These are phyloP conservation scores for Monodelphis domestica DNA, from an alignment of 2,797 vertebrate genomes.

Conservation along the genomic window DNA sequence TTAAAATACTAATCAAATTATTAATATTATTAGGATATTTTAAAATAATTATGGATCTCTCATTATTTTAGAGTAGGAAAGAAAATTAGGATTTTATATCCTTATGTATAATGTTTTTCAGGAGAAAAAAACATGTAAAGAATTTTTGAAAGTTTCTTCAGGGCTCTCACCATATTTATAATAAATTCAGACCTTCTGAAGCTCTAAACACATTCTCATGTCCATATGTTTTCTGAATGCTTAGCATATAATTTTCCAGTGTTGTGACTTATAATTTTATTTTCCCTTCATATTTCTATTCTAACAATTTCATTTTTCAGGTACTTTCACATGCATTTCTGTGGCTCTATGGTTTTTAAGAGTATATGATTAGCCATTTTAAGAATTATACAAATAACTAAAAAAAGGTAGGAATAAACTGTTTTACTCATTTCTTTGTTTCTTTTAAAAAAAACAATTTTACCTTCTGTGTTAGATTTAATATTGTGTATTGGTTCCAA, in stretches of 20 bases:
- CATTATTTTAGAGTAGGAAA: slow-evolving; percentile 7
- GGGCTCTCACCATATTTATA: slow-evolving; percentile 58
- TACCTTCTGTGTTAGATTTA: too few species aligned
- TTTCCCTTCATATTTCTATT: slow-evolving; percentile 57
- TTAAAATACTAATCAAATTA: slow-evolving; percentile 47
- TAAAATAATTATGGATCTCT: slow-evolving; percentile 36
- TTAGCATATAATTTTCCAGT: slow-evolving; percentile 60
- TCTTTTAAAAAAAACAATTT: slow-evolving; percentile 41
- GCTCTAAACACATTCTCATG: slow-evolving; percentile 43
- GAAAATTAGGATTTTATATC: background rate
- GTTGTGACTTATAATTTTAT: slow-evolving; percentile 63
- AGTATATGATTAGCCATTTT: slow-evolving; percentile 1
- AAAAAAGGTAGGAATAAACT: slow-evolving; percentile 37
- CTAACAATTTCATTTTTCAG: slow-evolving; percentile 50
- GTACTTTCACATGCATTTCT: slow-evolving; percentile 42
- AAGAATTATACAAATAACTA: slow-evolving; percentile 61
- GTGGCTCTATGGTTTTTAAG: background rate
- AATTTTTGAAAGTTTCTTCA: slow-evolving; percentile 57
- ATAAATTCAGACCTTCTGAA: slow-evolving; percentile 61
- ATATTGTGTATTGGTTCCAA: too few species aligned
- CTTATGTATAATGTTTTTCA: too few species aligned
- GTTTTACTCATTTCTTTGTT: slow-evolving; percentile 64
- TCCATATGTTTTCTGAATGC: slow-evolving; percentile 68
- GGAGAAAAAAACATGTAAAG: background rate
- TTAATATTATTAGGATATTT: background rate